Conservation (phyloP, 1,140 invertebrate species). For the Drosophila saltans region DNA sequence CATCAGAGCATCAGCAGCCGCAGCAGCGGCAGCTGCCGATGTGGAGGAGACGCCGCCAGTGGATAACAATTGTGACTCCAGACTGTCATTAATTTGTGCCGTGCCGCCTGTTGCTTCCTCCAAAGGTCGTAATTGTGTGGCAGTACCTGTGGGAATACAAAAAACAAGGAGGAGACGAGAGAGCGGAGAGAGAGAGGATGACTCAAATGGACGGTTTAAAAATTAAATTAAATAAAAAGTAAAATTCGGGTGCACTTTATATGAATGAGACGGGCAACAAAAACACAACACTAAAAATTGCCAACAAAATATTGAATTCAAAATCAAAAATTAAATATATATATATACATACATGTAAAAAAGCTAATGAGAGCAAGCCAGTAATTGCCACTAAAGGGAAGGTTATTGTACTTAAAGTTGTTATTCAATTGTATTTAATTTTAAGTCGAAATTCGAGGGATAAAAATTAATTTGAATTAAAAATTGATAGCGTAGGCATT, state of each 20-base stretch:
- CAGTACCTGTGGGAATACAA: constrained; percentile 59
- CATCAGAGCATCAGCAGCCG: constrained; percentile 32
- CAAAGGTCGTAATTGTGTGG: constrained; percentile 66
- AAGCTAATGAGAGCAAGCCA: constrained; percentile 9
- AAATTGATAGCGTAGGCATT: neutral
- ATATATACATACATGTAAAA: neutral
- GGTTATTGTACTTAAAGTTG: neutral
- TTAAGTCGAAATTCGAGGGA: neutral
- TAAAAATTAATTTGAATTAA: neutral
- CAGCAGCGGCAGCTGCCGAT: constrained; percentile 27
- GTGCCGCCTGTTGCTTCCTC: constrained; percentile 55
- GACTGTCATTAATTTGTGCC: constrained; percentile 48
- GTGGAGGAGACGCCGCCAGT: constrained; percentile 24
- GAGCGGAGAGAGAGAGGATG: constrained; percentile 48
- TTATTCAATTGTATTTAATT: neutral
- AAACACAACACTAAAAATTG: constrained; percentile 52
- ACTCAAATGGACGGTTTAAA: constrained; percentile 36
- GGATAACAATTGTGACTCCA: constrained; percentile 51
- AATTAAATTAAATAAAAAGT: constrained; percentile 40
- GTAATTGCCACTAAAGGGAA: constrained; percentile 8
- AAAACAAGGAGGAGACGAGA: constrained; percentile 43
- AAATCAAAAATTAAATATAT: neutral
- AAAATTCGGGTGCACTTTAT: constrained; percentile 25
- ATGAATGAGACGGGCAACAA: constrained; percentile 41
- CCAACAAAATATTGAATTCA: neutral